Conservation (phyloP, 2,113 vertebrate species). For the Coptodon bakossiorum region DNA sequence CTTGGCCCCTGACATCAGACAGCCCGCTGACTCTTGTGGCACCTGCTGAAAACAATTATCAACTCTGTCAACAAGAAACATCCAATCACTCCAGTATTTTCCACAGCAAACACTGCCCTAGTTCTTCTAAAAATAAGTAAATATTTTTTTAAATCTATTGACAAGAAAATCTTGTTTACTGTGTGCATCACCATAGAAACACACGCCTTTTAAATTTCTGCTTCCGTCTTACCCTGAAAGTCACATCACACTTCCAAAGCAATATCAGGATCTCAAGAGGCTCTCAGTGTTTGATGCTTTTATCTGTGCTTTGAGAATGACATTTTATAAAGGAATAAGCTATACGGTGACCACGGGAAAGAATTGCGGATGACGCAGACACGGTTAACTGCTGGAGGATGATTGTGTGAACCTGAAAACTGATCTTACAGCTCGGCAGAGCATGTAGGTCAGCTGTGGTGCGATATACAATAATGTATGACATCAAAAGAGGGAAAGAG, state of each 20-base stretch:
- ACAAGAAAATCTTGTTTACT: background rate
- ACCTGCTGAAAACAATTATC: background rate
- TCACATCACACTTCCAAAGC: background rate
- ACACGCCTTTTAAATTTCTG: background rate
- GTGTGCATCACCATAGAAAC: constrained; percentile 3
- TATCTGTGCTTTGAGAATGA: background rate
- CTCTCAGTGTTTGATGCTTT: background rate
- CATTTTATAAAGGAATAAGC: background rate
- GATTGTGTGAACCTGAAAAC: background rate
- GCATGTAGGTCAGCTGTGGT: background rate
- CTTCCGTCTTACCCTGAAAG: background rate
- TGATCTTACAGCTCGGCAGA: background rate
- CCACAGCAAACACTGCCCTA: background rate
- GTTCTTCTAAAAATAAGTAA: background rate
- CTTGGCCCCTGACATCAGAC: background rate
- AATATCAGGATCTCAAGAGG: background rate
- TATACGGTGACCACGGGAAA: background rate
- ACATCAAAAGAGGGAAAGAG: background rate
- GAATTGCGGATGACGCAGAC: background rate
- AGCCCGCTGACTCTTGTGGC: background rate
- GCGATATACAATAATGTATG: background rate
- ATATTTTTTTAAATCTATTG: background rate
- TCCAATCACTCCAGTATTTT: background rate
- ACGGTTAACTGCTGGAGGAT: background rate
- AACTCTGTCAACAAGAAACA: background rate